A percentile compares a stretch with the other conserved stretches of the same genome.
phyloP scores from a whole-genome alignment of 2,113 vertebrate species.

The Uropsilus gracilis region DNA sequence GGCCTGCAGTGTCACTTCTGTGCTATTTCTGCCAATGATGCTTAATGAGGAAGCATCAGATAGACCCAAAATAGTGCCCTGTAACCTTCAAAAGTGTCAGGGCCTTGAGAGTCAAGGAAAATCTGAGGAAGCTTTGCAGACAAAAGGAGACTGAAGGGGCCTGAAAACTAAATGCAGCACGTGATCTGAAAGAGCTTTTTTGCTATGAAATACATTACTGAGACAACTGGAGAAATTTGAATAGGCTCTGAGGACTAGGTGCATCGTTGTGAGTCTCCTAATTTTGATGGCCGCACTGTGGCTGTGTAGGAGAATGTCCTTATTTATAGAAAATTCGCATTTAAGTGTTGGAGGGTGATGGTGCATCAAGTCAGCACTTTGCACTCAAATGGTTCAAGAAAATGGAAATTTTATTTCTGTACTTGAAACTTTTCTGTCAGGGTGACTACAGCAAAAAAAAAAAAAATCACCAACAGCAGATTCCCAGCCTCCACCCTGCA shows the following conservation, averaged over 20 bases:
- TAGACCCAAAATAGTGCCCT: conserved; percentile 51
- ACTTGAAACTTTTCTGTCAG: not conserved
- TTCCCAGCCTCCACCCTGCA: not conserved
- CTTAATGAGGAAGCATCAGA: conserved; percentile 44
- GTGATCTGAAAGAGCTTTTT: not conserved
- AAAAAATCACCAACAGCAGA: not conserved
- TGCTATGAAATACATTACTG: not conserved
- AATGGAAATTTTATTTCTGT: not conserved
- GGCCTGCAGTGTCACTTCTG: not conserved
- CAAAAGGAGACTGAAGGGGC: not conserved
- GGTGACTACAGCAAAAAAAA: not conserved
- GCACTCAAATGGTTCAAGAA: not conserved
- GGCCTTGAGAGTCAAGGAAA: conserved; percentile 35
- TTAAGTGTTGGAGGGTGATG: not conserved
- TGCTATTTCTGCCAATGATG: conserved; percentile 22
- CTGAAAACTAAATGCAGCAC: not conserved
- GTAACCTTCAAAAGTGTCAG: conserved; percentile 20
- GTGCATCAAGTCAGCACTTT: not conserved
- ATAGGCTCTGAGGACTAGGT: not conserved
- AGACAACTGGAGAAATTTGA: not conserved
- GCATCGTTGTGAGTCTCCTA: not conserved
- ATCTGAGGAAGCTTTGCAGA: not conserved
- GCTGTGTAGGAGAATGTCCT: not conserved
- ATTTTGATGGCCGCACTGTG: not conserved
- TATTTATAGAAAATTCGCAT: not conserved